Base-by-base conservation (phyloP, 2,888 invertebrate genomes). In the Leptarthrus brevirostris region DNA sequence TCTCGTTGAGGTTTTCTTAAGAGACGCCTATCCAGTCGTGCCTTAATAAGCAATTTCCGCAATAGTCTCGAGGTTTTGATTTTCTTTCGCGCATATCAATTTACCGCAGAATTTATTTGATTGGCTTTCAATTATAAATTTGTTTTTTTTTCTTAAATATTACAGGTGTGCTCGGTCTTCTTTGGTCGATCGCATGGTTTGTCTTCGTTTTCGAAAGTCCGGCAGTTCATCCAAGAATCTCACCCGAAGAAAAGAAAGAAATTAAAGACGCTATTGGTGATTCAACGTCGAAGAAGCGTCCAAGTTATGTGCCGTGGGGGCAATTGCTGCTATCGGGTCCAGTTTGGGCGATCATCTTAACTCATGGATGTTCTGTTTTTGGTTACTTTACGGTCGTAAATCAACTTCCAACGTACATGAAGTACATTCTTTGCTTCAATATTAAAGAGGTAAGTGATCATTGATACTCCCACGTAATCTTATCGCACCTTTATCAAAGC, bases 341-440 rank as follows among this genome's bases (percentile, higher is more conserved):
- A 0, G 94, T 95, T 3, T 95, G 94, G 94, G 93, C 94, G 12
- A 93, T 95, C 81, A 89, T 95, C 77, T 84, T 95, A 74, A 93
- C 93, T 0, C 94, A 95, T 81, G 92, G 90, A 0, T 90, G 93
- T 73, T 93, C 93, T 4, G 94, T 95, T 58, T 95, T 94, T 86
- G 93, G 94, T 0, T 95, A 94, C 86, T 95, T 94, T 85, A 94
- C 93, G 10, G 92, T 95, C 34, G 91, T 95, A 78, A 93, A 94
- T 85, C 94, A 95, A 81, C 87, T 95, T 80, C 95, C 95, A 4
- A 93, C 92, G 1, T 95, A 93, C 83, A 92, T 94, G 90, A 91
- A 93, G 83, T 89, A 90, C 80, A 92, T 94, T 77, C 87, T 94
- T 66, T 86, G 90, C 76, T 93, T 90, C 80, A 88, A 92, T 80